Conservation (phyloP, 2,888 invertebrate genomes). For the Acanthosepion lycidas region DNA sequence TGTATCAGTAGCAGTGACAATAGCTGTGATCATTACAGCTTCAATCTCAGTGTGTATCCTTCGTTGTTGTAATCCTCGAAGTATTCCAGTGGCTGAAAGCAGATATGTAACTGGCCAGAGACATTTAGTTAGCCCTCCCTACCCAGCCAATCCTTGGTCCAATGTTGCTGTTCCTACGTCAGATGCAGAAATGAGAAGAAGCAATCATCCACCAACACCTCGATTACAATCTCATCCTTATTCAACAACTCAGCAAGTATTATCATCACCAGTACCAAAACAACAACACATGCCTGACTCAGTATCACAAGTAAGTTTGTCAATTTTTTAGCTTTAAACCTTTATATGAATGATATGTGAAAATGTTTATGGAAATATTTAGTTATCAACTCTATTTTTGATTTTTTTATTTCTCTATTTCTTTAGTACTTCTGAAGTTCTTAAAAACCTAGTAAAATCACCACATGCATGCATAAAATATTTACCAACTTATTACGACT, state of each 20-base stretch:
- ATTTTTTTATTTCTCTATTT: neutral
- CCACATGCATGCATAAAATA: neutral
- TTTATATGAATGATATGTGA: neutral
- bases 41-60: constrained; percentile 10
- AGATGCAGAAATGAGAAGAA: neutral
- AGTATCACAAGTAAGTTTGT: constrained; percentile 18
- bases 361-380: neutral
- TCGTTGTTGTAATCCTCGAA: neutral
- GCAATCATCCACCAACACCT: neutral
- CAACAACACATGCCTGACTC: neutral
- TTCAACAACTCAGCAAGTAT: neutral
- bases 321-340: neutral
- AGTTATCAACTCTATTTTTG: neutral
- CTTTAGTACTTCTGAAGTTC: neutral
- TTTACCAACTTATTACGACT: neutral
- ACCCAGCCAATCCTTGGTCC: neutral
- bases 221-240: neutral
- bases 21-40: constrained; percentile 33
- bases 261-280: neutral
- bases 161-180: neutral
- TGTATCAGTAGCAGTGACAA: neutral
- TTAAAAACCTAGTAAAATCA: neutral
- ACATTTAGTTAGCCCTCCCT: neutral
- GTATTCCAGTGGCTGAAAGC: neutral
- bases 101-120: neutral